Conservation (phyloP, 2,113 vertebrate genomes). For the Leptodactylus fuscus region DNA sequence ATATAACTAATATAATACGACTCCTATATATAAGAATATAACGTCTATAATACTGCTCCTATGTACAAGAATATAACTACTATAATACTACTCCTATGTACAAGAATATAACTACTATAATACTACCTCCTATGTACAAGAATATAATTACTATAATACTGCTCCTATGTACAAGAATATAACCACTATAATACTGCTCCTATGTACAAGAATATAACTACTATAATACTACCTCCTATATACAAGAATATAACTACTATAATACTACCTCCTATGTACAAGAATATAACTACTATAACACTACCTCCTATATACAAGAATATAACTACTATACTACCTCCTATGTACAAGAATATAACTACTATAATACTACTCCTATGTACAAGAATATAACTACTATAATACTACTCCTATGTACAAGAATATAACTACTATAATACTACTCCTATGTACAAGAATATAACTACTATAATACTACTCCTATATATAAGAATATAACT, state of each 20-base stretch:
- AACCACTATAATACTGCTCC: constrained; percentile 1
- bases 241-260: constrained; percentile 26
- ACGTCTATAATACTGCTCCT: background rate
- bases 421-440: too few species aligned
- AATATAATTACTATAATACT: too few species aligned
- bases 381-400: too few species aligned
- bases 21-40: background rate
- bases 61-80: constrained; percentile 7
- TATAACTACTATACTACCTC: background rate
- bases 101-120: constrained; percentile 14
- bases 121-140: too few species aligned
- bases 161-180: too few species aligned
- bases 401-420: too few species aligned
- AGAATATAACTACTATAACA: constrained; percentile 19
- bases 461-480: too few species aligned
- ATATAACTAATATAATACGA: constrained; percentile 13
- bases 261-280: constrained; percentile 1
- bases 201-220: background rate
- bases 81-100: background rate
- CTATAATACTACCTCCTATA: background rate
- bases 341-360: too few species aligned
- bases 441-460: too few species aligned
- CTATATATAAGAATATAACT: too few species aligned
- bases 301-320: background rate
- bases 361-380: too few species aligned